These are phyloP conservation scores for Prunella himalayana DNA, from an alignment of 2,113 vertebrate species.

Conservation along the genomic window DNA sequence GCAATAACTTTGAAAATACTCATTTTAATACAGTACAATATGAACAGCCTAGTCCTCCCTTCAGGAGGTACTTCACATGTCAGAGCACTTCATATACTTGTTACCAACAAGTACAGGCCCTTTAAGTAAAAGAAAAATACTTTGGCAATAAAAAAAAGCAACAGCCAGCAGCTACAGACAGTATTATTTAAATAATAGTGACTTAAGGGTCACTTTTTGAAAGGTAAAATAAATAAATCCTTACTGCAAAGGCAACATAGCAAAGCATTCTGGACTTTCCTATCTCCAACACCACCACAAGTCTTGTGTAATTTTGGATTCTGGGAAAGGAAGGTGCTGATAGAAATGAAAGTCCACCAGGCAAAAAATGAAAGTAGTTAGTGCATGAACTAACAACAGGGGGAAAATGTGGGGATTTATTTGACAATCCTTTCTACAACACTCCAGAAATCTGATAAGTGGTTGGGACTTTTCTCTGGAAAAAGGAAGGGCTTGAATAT, in stretches of 20 bases:
- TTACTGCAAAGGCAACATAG: background rate
- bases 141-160: background rate
- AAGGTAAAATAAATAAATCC: slow-evolving; percentile 26
- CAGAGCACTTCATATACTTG: background rate
- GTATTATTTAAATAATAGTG: background rate
- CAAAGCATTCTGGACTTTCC: background rate
- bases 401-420: background rate
- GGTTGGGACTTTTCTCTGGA: background rate
- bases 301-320: background rate
- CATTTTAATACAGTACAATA: background rate
- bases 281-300: background rate
- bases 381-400: background rate
- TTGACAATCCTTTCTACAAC: background rate
- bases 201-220: slow-evolving; percentile 22
- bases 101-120: background rate
- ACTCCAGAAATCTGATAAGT: background rate
- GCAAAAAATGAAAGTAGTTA: slow-evolving; percentile 15
- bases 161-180: slow-evolving; percentile 24
- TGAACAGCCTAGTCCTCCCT: background rate
- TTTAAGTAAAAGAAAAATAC: background rate
- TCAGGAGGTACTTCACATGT: background rate
- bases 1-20: background rate
- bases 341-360: background rate
- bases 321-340: background rate
- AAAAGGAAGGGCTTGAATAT: background rate